A percentile compares a stretch with the other conserved stretches of the same genome.
phyloP scores from a whole-genome alignment of 2,113 vertebrate species.

The Sciurus niger region DNA sequence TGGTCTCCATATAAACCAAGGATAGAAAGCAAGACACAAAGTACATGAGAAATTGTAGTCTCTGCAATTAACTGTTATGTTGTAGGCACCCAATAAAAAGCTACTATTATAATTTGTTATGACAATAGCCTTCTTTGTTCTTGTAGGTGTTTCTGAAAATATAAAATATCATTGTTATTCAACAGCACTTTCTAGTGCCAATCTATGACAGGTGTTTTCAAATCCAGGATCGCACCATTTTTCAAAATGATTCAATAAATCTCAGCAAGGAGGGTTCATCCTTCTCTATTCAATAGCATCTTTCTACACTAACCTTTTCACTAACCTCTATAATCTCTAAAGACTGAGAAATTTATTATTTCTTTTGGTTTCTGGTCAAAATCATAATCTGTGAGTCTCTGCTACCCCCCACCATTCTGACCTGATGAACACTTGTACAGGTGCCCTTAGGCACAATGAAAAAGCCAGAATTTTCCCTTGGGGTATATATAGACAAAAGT shows the following conservation, averaged over 20 bases:
- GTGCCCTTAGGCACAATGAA: background rate
- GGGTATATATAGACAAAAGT: background rate
- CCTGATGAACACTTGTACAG: background rate
- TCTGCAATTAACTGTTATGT: background rate
- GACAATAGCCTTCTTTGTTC: background rate
- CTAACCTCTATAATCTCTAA: constrained; percentile 6
- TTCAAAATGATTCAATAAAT: constrained; percentile 28
- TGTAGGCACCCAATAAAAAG: background rate
- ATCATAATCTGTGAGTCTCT: background rate
- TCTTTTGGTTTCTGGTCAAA: background rate
- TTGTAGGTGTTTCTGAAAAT: background rate
- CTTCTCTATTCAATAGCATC: background rate
- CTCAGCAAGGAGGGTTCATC: background rate
- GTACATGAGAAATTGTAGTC: background rate
- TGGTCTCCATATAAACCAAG: background rate
- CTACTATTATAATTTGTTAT: background rate
- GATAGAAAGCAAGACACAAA: background rate
- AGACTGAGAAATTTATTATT: background rate
- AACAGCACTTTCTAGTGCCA: background rate
- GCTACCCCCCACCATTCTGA: background rate
- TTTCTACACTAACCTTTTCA: constrained; percentile 22
- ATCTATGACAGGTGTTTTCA: background rate
- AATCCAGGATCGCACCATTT: background rate
- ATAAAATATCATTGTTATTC: background rate
- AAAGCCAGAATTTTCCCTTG: background rate